phyloP scores from a whole-genome alignment of 2,888 invertebrate genomes.

The Leucozona laternaria region DNA sequence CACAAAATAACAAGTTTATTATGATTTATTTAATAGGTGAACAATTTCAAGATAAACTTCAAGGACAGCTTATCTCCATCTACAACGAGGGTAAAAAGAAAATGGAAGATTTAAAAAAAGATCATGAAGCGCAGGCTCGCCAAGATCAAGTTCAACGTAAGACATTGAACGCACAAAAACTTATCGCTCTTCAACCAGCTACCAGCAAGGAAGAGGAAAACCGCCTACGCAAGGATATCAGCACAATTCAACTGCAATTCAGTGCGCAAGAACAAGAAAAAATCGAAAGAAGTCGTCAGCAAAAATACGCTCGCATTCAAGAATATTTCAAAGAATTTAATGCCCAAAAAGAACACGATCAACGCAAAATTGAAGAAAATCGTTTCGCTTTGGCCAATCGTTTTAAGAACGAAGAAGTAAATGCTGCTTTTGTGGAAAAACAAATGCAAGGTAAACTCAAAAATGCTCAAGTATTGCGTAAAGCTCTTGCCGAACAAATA shows the following conservation, averaged over 20 bases:
- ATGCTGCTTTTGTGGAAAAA: conserved; percentile 76
- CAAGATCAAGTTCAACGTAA: conserved; percentile 83
- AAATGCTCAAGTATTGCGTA: conserved; percentile 57
- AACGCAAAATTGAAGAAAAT: conserved; percentile 76
- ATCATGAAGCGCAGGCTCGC: conserved; percentile 81
- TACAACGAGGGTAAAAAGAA: conserved; percentile 84
- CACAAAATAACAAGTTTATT: background rate
- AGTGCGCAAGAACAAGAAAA: conserved; percentile 81
- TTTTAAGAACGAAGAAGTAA: conserved; percentile 79
- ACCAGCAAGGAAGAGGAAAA: conserved; percentile 84
- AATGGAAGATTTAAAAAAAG: conserved; percentile 83
- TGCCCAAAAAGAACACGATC: conserved; percentile 76
- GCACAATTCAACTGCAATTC: conserved; percentile 83
- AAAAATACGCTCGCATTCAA: conserved; percentile 79
- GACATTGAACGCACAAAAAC: conserved; percentile 84
- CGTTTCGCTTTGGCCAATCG: conserved; percentile 79
- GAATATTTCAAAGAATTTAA: conserved; percentile 79
- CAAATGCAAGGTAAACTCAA: conserved; percentile 78
- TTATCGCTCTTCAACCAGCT: conserved; percentile 83
- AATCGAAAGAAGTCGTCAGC: conserved; percentile 78
- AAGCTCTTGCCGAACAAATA: conserved; percentile 74
- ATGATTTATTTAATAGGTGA: conserved; percentile 76
- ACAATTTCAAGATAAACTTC: conserved; percentile 82
- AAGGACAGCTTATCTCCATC: conserved; percentile 83
- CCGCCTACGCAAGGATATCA: conserved; percentile 84